phyloP scores from a whole-genome alignment of 2,797 vertebrate species.

The Astyanax mexicanus region DNA sequence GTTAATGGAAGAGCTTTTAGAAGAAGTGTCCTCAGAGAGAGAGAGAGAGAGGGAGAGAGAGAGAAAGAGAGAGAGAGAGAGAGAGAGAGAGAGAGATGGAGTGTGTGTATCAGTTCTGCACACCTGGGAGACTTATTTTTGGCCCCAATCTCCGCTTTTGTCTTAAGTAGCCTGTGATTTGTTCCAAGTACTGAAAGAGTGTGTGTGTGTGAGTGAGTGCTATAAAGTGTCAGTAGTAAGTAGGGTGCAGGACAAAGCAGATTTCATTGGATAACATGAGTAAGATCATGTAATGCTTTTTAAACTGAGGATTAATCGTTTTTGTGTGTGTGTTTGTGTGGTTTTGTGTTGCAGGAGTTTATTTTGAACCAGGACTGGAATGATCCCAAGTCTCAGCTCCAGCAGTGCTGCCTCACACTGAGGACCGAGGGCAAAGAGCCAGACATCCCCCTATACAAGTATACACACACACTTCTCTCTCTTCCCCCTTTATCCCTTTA shows the following conservation, averaged over 20 bases:
- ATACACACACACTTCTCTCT: slow-evolving; percentile 53
- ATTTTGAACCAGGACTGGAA: slow-evolving; percentile 99
- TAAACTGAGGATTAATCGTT: neutral
- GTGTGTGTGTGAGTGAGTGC: slow-evolving; percentile 7
- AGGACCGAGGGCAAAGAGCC: slow-evolving; percentile 97
- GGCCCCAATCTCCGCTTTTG: slow-evolving; percentile 70
- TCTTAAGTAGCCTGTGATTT: slow-evolving; percentile 79
- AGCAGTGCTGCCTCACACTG: slow-evolving; percentile 96
- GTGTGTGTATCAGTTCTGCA: slow-evolving; percentile 69
- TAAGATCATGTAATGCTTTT: neutral
- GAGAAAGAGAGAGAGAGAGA: slow-evolving; percentile 56
- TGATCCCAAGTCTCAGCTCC: slow-evolving; percentile 98
- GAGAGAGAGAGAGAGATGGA: slow-evolving; percentile 61
- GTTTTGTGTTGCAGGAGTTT: slow-evolving; percentile 86
- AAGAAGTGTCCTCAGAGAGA: slow-evolving; percentile 70
- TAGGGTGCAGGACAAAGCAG: no score
- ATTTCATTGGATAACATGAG: no score
- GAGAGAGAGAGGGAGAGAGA: slow-evolving; percentile 59
- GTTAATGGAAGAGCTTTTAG: slow-evolving; percentile 81
- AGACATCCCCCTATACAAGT: slow-evolving; percentile 98
- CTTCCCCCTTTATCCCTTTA: no score
- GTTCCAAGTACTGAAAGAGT: slow-evolving; percentile 53
- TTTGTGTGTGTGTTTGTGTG: slow-evolving; percentile 20
- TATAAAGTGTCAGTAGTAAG: slow-evolving; percentile 23
- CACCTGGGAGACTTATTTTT: slow-evolving; percentile 78